Evolutionary conservation across 2,888 invertebrate species (phyloP).

Genomic region (Dione vanillae): DNA sequence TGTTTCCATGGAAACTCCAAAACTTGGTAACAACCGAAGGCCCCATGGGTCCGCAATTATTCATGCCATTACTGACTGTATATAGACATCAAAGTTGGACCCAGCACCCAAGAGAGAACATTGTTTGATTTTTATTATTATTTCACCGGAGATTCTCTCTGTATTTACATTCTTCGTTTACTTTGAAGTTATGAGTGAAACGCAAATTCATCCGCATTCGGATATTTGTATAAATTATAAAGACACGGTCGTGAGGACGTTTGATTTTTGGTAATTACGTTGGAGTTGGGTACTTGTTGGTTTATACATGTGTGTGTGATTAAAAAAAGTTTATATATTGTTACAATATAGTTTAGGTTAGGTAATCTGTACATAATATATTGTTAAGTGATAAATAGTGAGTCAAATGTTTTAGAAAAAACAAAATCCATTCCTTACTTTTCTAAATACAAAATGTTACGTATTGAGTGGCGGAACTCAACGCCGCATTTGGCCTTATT

Average conservation of each 20-base stretch:
- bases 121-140: constrained; percentile 53
- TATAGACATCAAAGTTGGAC: constrained; percentile 64
- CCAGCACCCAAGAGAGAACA: constrained; percentile 49
- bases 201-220: constrained; percentile 35
- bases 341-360: too few relatives aligned
- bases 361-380: too few relatives aligned
- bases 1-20: background rate
- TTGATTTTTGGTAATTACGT: constrained; percentile 2
- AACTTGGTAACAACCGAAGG: constrained; percentile 25
- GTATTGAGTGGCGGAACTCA: too few relatives aligned
- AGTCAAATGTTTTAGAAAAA: too few relatives aligned
- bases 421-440: too few relatives aligned
- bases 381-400: too few relatives aligned
- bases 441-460: too few relatives aligned
- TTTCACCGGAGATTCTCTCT: constrained; percentile 43
- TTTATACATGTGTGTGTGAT: background rate
- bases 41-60: constrained; percentile 62
- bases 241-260: constrained; percentile 8
- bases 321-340: too few relatives aligned
- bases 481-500: too few relatives aligned
- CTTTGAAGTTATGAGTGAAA: constrained; percentile 43
- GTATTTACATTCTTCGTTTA: constrained; percentile 44
- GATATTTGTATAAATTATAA: constrained; percentile 26
- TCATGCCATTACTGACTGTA: constrained; percentile 54
- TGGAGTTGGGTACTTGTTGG: too few relatives aligned